A percentile compares a stretch with the other conserved stretches of the same genome.
phyloP scores from a whole-genome alignment of 2,113 vertebrate genomes.

The Nothoprocta pentlandii region DNA sequence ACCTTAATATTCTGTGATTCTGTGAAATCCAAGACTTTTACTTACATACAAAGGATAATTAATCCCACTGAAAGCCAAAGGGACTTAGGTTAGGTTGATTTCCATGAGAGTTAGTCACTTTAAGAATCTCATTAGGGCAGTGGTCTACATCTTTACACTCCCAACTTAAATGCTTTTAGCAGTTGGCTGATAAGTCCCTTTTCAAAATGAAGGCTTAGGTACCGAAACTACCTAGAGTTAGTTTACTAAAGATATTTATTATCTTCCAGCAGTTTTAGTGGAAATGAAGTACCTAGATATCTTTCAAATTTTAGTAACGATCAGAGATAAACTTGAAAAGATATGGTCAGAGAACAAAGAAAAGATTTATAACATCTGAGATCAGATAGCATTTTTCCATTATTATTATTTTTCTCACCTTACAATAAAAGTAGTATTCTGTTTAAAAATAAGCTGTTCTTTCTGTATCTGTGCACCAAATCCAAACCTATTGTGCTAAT shows the following conservation, averaged over 20 bases:
- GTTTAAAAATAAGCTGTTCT: neutral
- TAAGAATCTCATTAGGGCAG: slow-evolving; percentile 60
- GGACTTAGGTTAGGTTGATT: slow-evolving; percentile 8
- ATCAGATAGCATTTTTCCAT: neutral
- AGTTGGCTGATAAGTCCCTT: neutral
- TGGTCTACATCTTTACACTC: slow-evolving; percentile 35
- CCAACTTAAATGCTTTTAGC: slow-evolving; percentile 16
- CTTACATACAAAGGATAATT: neutral
- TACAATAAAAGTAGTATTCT: neutral
- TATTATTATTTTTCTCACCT: neutral
- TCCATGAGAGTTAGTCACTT: slow-evolving; percentile 39
- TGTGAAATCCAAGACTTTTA: neutral
- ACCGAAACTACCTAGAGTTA: neutral
- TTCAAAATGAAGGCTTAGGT: slow-evolving; percentile 3
- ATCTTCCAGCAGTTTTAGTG: neutral
- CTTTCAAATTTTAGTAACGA: neutral
- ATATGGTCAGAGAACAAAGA: neutral
- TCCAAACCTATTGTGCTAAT: neutral
- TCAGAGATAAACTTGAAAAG: neutral
- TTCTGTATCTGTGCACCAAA: neutral
- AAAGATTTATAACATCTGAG: neutral
- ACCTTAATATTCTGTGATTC: no score
- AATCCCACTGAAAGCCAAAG: slow-evolving; percentile 32
- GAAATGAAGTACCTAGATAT: neutral
- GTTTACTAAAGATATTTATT: slow-evolving; percentile 25